Evolutionary conservation across 2,113 vertebrate species (phyloP).

Genomic region (Ciconia maguari): DNA sequence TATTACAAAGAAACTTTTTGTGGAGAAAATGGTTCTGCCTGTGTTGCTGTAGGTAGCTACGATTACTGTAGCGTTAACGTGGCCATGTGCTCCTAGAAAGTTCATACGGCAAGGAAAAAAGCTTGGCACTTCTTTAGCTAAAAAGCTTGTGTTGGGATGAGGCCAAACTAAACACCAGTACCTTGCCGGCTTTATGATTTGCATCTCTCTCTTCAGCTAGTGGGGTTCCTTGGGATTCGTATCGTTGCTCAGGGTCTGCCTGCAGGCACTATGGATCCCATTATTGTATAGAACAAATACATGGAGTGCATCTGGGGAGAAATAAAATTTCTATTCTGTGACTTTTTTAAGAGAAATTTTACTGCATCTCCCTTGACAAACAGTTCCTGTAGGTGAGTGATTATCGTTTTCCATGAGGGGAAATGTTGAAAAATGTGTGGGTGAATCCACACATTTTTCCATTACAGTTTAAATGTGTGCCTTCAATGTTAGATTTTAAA

Average conservation of each 20-base stretch:
- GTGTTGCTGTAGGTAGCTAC: not conserved
- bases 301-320: not conserved
- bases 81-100: not conserved
- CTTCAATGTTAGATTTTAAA: not conserved
- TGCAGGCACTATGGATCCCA: not conserved
- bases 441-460: not conserved
- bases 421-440: not conserved
- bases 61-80: not conserved
- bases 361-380: not conserved
- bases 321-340: not conserved
- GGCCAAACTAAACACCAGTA: slow-evolving; percentile 22
- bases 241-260: not conserved
- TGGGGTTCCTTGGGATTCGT: not conserved
- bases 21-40: not conserved
- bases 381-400: not conserved
- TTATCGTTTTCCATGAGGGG: not conserved
- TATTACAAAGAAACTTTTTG: slow-evolving; percentile 18
- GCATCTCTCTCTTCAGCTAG: not conserved
- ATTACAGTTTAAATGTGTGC: not conserved
- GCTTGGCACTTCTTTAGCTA: not conserved
- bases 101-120: not conserved
- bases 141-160: slow-evolving; percentile 36
- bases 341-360: not conserved
- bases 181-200: not conserved
- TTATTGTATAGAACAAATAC: not conserved